phyloP scores from a whole-genome alignment of 2,113 vertebrate genomes.

The Sebastes fasciatus region DNA sequence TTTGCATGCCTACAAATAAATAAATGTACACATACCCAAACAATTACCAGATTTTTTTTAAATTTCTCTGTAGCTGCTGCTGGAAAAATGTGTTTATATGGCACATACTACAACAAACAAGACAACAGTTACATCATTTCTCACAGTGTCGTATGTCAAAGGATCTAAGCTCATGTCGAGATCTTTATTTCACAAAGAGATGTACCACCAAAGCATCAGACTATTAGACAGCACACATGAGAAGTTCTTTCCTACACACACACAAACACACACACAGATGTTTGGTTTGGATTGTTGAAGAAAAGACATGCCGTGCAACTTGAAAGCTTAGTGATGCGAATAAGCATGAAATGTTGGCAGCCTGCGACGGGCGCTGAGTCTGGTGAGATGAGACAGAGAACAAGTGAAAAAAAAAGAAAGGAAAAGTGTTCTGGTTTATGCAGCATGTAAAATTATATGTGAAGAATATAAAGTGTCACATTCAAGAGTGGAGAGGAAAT shows the following conservation, averaged over 20 bases:
- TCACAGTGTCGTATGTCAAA: background rate
- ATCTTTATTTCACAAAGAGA: slow-evolving; percentile 18
- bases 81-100: slow-evolving; percentile 14
- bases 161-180: background rate
- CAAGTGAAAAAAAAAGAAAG: slow-evolving; percentile 11
- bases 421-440: background rate
- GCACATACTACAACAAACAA: background rate
- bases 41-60: background rate
- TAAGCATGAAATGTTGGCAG: slow-evolving; percentile 51
- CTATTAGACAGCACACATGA: background rate
- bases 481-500: slow-evolving; percentile 1
- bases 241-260: background rate
- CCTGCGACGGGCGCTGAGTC: slow-evolving; percentile 2
- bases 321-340: slow-evolving; percentile 38
- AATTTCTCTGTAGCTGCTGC: background rate
- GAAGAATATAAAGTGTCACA: background rate
- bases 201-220: slow-evolving; percentile 27
- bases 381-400: slow-evolving; percentile 9
- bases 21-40: background rate
- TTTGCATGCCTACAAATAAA: background rate
- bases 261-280: slow-evolving; percentile 19
- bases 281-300: slow-evolving; percentile 21
- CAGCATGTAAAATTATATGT: background rate
- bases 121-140: slow-evolving; percentile 1
- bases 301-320: slow-evolving; percentile 41